Conservation (phyloP, 1,140 invertebrate species). For the Choristoneura fumiferana region DNA sequence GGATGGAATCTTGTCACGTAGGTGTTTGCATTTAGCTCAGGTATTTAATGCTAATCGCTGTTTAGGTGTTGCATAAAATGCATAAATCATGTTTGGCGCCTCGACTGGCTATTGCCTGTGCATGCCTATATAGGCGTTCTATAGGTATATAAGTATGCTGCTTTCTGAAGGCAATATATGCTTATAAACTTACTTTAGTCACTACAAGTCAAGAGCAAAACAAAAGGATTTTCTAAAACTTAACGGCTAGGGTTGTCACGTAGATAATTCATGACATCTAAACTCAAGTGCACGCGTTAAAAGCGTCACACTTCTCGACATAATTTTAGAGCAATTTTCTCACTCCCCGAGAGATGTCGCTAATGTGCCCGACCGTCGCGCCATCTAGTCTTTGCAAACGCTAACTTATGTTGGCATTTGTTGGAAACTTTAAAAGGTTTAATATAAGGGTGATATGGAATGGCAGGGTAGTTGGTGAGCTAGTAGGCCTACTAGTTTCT, state of each 20-base stretch:
- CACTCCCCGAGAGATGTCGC: slow-evolving; percentile 68
- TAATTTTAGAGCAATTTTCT: slow-evolving; percentile 68
- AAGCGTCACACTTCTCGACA: slow-evolving; percentile 40
- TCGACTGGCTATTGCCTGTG: too few species aligned
- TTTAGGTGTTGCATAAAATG: too few species aligned
- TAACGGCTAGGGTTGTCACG: background rate
- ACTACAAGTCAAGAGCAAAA: background rate
- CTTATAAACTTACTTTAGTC: too few species aligned
- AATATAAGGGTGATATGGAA: background rate
- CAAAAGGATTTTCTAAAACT: background rate
- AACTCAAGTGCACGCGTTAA: slow-evolving; percentile 13
- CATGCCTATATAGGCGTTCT: too few species aligned
- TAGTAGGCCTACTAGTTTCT: slow-evolving; percentile 43
- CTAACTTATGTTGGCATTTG: slow-evolving; percentile 35
- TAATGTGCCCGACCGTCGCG: slow-evolving; percentile 66
- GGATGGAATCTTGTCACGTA: too few species aligned
- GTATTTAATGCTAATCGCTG: too few species aligned
- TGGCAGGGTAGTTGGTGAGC: background rate
- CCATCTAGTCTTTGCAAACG: slow-evolving; percentile 50
- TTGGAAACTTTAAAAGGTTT: slow-evolving; percentile 22
- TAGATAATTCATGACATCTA: slow-evolving; percentile 18
- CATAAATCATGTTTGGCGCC: too few species aligned
- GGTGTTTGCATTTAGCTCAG: too few species aligned
- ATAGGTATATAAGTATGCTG: too few species aligned
- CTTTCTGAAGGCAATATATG: too few species aligned